A percentile compares a stretch with the other conserved stretches of the same genome.
These are phyloP conservation scores for Trichogramma pretiosum DNA, from an alignment of 1,140 invertebrate genomes.

Conservation along the genomic window DNA sequence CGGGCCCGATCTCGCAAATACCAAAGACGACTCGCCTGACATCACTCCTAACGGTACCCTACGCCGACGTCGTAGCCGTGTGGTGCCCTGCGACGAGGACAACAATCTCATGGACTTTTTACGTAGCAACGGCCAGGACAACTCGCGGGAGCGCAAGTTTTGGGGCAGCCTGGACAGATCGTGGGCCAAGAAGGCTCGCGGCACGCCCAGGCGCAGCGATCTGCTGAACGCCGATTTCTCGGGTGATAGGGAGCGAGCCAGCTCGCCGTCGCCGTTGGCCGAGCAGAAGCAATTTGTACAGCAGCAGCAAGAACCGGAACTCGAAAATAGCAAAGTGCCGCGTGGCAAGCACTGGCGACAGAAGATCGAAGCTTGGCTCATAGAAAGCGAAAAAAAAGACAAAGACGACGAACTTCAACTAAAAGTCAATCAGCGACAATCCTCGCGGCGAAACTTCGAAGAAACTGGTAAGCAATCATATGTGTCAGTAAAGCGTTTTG, in stretches of 20 bases:
- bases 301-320: slow-evolving; percentile 41
- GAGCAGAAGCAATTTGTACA: slow-evolving; percentile 46
- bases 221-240: slow-evolving; percentile 61
- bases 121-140: slow-evolving; percentile 63
- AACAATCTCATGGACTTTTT: slow-evolving; percentile 79
- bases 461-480: too few species aligned
- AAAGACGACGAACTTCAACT: slow-evolving; percentile 57
- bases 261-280: slow-evolving; percentile 56
- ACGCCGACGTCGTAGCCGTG: slow-evolving; percentile 66
- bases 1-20: slow-evolving; percentile 42
- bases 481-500: too few species aligned
- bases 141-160: slow-evolving; percentile 69
- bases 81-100: slow-evolving; percentile 77
- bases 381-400: slow-evolving; percentile 78
- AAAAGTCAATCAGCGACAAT: slow-evolving; percentile 52
- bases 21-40: slow-evolving; percentile 57
- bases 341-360: slow-evolving; percentile 54
- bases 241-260: slow-evolving; percentile 62
- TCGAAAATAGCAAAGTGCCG: slow-evolving; percentile 25
- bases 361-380: slow-evolving; percentile 84
- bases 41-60: slow-evolving; percentile 83
- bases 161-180: slow-evolving; percentile 83
- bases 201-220: slow-evolving; percentile 57
- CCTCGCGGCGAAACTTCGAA: slow-evolving; percentile 69
- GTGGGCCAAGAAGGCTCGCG: slow-evolving; percentile 70